A percentile compares a stretch with the other conserved stretches of the same genome.
Evolutionary conservation across 2,113 vertebrate species (phyloP).

Genomic region (Zosterops lateralis): DNA sequence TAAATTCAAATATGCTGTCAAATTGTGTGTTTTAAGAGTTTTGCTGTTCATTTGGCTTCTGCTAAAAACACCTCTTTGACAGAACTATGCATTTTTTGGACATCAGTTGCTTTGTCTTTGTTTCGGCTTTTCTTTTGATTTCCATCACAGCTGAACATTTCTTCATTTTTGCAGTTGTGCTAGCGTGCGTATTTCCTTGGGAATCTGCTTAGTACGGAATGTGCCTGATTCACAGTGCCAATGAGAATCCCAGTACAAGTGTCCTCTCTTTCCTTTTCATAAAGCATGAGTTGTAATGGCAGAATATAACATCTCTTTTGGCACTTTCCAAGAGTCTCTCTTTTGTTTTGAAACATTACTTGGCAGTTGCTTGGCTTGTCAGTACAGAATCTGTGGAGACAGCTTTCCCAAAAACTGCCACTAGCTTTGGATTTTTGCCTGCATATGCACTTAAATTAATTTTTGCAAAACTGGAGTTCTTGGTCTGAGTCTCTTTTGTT

Average conservation of each 20-base stretch:
- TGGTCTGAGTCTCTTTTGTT: neutral
- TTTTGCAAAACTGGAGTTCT: neutral
- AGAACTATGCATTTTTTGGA: neutral
- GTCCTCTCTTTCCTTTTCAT: neutral
- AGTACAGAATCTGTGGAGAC: conserved; percentile 10
- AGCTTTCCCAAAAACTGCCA: conserved; percentile 34
- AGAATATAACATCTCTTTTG: conserved; percentile 26
- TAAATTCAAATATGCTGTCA: neutral
- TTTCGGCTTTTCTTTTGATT: neutral
- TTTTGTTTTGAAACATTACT: conserved; percentile 54
- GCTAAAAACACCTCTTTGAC: neutral
- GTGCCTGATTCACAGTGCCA: neutral
- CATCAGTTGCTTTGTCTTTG: neutral
- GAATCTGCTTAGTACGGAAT: neutral
- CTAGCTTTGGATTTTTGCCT: conserved; percentile 14
- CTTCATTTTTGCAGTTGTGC: neutral
- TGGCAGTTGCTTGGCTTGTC: conserved; percentile 47
- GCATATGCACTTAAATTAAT: neutral
- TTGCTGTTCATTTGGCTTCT: neutral
- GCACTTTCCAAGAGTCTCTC: neutral
- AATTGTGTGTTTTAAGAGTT: neutral
- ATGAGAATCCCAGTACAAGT: neutral
- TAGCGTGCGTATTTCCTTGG: neutral
- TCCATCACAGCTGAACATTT: neutral
- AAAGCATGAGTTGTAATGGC: neutral